phyloP scores from a whole-genome alignment of 2,113 vertebrate species.

The Pelmatolapia mariae region DNA sequence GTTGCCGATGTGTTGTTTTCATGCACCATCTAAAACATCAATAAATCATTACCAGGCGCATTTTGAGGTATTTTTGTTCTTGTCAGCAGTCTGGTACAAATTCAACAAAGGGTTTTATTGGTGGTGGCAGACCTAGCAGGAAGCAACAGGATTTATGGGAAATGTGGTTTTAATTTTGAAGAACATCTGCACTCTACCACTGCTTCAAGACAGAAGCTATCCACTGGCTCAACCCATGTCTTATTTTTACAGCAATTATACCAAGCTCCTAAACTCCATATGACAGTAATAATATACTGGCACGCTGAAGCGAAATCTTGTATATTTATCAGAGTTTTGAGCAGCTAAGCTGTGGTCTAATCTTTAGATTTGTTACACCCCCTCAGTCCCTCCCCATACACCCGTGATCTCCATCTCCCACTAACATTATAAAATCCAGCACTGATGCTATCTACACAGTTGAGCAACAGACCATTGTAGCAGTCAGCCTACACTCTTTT shows the following conservation, averaged over 20 bases:
- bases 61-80: background rate
- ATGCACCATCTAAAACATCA: background rate
- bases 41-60: background rate
- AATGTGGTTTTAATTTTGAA: conserved; percentile 18
- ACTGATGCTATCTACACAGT: background rate
- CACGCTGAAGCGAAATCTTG: background rate
- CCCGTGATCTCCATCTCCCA: background rate
- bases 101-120: background rate
- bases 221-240: background rate
- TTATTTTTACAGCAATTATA: background rate
- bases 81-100: background rate
- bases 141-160: conserved; percentile 9
- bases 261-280: background rate
- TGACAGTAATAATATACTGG: background rate
- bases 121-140: background rate
- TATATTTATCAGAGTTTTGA: background rate
- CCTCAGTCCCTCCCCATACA: background rate
- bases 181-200: background rate
- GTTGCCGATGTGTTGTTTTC: background rate
- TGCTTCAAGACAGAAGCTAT: background rate
- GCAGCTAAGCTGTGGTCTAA: background rate
- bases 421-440: conserved; percentile 18
- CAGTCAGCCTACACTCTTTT: background rate
- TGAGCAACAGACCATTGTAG: background rate
- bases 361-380: background rate